Percentiles rank a stretch among this genome's conserved stretches.
These are phyloP conservation scores for Matsumurasca onukii DNA, from an alignment of 1,140 invertebrate genomes.

Conservation along the genomic window DNA sequence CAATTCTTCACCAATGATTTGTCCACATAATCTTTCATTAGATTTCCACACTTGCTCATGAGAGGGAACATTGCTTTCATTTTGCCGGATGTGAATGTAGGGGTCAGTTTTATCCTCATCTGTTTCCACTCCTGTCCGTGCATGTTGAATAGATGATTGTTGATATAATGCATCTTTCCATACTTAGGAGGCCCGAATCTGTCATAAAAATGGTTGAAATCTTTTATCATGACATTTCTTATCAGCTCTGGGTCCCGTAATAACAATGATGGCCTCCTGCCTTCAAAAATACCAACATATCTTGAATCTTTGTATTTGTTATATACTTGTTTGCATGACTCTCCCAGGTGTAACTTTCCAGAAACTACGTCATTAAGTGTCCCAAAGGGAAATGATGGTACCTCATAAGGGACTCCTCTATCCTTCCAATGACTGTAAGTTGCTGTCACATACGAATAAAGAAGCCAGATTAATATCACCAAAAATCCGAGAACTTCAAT, in stretches of 20 bases:
- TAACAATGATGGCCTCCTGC: conserved; percentile 4
- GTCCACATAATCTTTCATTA: conserved; percentile 32
- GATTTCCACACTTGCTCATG: conserved; percentile 40
- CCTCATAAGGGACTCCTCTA: conserved; percentile 45
- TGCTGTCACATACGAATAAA: conserved; percentile 39
- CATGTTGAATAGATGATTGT: conserved; percentile 52
- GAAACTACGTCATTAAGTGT: conserved; percentile 37
- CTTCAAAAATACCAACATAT: conserved; percentile 22
- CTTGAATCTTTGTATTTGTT: neutral
- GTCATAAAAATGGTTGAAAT: conserved; percentile 56
- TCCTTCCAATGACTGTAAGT: conserved; percentile 50
- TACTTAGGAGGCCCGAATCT: conserved; percentile 48
- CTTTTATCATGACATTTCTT: conserved; percentile 53
- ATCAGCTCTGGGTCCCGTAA: conserved; percentile 48
- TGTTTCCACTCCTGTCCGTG: conserved; percentile 58
- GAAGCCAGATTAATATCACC: conserved; percentile 13
- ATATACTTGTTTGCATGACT: conserved; percentile 16
- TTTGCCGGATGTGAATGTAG: conserved; percentile 62
- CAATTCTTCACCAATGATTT: conserved; percentile 44
- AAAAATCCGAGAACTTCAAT: neutral
- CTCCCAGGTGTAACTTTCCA: conserved; percentile 33
- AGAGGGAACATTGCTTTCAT: conserved; percentile 49
- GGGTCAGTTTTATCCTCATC: conserved; percentile 58
- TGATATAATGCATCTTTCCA: conserved; percentile 51
- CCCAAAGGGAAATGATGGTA: conserved; percentile 46